Evolutionary conservation across 2,113 vertebrate species (phyloP).

Genomic region (Heliornis fulica): DNA sequence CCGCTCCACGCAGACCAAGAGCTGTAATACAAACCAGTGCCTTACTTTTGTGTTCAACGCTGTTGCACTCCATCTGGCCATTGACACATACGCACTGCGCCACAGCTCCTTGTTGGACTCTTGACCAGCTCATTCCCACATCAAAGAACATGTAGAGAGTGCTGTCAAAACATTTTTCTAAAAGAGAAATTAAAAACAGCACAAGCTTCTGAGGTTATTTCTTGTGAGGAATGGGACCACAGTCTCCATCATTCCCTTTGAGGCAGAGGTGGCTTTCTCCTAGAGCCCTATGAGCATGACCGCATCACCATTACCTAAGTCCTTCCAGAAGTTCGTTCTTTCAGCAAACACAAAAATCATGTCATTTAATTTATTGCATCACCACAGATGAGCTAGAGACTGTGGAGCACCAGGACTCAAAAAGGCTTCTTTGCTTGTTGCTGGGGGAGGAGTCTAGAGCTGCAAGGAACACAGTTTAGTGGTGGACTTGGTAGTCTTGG

Average conservation of each 20-base stretch:
- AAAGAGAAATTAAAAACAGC: neutral
- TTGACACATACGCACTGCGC: slow-evolving; percentile 80
- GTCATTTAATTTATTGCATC: neutral
- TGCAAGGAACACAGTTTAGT: neutral
- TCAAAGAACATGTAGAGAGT: slow-evolving; percentile 82
- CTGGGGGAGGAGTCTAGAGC: neutral
- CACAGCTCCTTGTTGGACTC: slow-evolving; percentile 78
- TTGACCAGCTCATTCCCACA: slow-evolving; percentile 81
- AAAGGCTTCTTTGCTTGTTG: neutral
- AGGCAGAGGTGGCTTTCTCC: neutral
- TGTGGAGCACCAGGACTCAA: neutral
- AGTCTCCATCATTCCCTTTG: neutral
- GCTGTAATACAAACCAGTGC: neutral
- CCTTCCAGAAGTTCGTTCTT: neutral
- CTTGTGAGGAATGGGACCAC: neutral
- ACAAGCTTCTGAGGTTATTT: neutral
- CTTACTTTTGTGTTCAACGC: slow-evolving; percentile 78
- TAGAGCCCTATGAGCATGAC: neutral
- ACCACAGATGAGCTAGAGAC: neutral
- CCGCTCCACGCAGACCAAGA: neutral
- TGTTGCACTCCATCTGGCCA: slow-evolving; percentile 64
- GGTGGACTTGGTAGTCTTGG: no score
- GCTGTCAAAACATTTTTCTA: slow-evolving; percentile 89
- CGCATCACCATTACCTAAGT: neutral
- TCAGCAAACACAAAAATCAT: neutral